phyloP scores from a whole-genome alignment of 2,888 invertebrate species.

The Ochlodes sylvanus region DNA sequence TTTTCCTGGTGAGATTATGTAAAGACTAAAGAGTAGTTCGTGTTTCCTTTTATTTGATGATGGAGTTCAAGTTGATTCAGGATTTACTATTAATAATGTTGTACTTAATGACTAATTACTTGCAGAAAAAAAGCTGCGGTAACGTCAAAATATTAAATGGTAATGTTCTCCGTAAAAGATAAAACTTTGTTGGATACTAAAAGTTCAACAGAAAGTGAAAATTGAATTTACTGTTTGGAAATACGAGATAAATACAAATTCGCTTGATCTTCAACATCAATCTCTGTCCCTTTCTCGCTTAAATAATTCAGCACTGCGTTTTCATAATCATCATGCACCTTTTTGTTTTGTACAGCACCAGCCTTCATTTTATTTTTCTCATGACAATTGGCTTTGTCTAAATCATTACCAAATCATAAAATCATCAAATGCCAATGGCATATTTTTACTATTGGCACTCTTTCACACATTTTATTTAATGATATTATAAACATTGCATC shows the following conservation, averaged over 20 bases:
- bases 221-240: not conserved
- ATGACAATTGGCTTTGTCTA: not conserved
- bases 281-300: conserved; percentile 50
- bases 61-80: conserved; percentile 48
- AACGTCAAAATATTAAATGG: no score
- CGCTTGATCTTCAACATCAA: conserved; percentile 56
- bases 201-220: not conserved
- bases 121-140: no score
- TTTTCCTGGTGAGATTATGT: conserved; percentile 74
- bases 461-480: no score
- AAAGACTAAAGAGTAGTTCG: conserved; percentile 26
- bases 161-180: no score
- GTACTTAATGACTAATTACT: no score
- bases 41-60: conserved; percentile 43
- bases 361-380: conserved; percentile 46
- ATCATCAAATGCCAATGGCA: no score
- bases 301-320: conserved; percentile 67
- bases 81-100: no score
- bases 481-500: no score
- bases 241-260: not conserved
- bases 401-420: not conserved
- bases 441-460: no score
- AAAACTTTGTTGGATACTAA: no score
- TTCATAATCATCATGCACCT: conserved; percentile 80
- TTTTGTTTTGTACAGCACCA: conserved; percentile 54